Evolutionary conservation across 2,113 vertebrate species (phyloP).

Genomic region (Mus musculus): GRCm39 chr13:31331501-31332000

Average conservation of each 20-base stretch:
- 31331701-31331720: background rate
- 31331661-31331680: background rate
- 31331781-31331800: constrained; percentile 42
- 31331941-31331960: constrained; percentile 16
- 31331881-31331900: background rate
- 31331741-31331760: background rate
- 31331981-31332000: background rate
- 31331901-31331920: background rate
- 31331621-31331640: background rate
- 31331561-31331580: background rate
- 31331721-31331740: background rate
- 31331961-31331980: background rate
- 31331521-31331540: background rate
- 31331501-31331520: background rate
- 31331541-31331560: background rate
- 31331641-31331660: background rate
- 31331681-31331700: background rate
- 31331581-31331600: background rate
- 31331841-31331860: background rate
- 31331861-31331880: background rate
- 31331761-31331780: constrained; percentile 57
- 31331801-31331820: background rate
- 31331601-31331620: background rate
- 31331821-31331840: background rate
- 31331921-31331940: background rate